Base-by-base conservation (phyloP, 2,113 vertebrate genomes). In the Electrona antarctica region DNA sequence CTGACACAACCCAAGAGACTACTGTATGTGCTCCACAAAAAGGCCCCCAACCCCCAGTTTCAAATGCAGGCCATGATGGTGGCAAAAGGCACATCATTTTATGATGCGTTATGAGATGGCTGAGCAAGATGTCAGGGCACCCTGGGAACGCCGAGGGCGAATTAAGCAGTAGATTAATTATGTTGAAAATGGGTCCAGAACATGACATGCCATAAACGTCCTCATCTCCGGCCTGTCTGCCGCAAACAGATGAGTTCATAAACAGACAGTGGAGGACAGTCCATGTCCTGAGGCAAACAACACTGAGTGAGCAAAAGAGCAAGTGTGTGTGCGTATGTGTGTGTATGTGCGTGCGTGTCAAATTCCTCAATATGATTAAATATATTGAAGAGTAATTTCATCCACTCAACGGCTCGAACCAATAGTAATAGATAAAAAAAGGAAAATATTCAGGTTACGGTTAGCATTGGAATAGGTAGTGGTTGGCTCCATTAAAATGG, bases 241-340 rank as follows among this genome's bases (percentile, higher is more conserved):
- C 33, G 78, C 60, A 77, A 86, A 88, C 83, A 65, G 86, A 90
- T 86, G 87, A 89, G 73, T 85, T 90, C 85, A 88, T 86, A 85
- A 87, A 85, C 77, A 88, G 52, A 80, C 74, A 74, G 64, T 58
- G 73, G 79, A 82, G 76, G 72, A 81, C 14, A 7, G 64, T 74
- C 72, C 68, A 49, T 77, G 55, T 83, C 85, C 81, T 51, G 63
- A 82, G 80, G 83, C 87, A 49, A 83, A 47, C 48, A 41, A 12
- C 56, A 4, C 8, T 10, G 9, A 58, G 15, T 3, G n/a, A 13
- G 51, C 12, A 13, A n/a, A n/a, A 12, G 11, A n/a, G 51, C 5
- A 9, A 58, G 61, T n/a, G 51, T 46, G 0, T 52, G 59, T 33
- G 54, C 55, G 66, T 65, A 62, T 46, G 55, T 21, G 48, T 65